phyloP scores from a whole-genome alignment of 2,888 invertebrate species.

The Pheosia tremula region DNA sequence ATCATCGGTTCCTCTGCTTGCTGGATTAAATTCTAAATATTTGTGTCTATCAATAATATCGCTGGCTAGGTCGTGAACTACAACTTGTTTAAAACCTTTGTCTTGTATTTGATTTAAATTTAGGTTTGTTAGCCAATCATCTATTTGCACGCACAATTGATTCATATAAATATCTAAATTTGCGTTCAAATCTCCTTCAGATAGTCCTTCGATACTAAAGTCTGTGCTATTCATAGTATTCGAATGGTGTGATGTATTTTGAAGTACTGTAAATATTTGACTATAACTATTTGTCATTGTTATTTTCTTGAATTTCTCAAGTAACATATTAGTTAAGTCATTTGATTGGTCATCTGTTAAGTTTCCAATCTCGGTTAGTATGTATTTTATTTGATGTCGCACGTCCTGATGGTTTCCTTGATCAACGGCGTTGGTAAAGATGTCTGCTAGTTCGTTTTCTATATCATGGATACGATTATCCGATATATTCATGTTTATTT shows the following conservation, averaged over 20 bases:
- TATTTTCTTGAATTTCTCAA: constrained; percentile 35
- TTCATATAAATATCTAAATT: constrained; percentile 43
- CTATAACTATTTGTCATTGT: constrained; percentile 17
- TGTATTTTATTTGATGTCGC: constrained; percentile 42
- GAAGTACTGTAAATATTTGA: constrained; percentile 48
- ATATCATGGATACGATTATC: constrained; percentile 36
- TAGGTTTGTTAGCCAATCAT: constrained; percentile 57
- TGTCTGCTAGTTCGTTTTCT: constrained; percentile 50
- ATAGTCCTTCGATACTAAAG: constrained; percentile 23
- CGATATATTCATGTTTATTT: constrained; percentile 33
- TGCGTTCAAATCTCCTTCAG: constrained; percentile 35
- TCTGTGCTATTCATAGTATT: constrained; percentile 18
- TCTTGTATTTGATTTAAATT: constrained; percentile 38
- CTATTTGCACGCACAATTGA: constrained; percentile 52
- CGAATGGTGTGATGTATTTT: constrained; percentile 26
- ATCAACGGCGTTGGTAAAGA: constrained; percentile 47
- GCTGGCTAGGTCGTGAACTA: constrained; percentile 56
- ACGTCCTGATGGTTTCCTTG: constrained; percentile 35
- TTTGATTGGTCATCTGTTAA: constrained; percentile 44
- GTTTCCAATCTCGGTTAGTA: constrained; percentile 42
- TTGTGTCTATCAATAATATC: constrained; percentile 67
- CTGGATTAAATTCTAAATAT: constrained; percentile 57
- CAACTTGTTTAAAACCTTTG: constrained; percentile 39
- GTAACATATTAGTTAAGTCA: constrained; percentile 40
- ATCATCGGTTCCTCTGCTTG: constrained; percentile 32